phyloP scores from a whole-genome alignment of 2,113 vertebrate species.

The Litocranius walleri region DNA sequence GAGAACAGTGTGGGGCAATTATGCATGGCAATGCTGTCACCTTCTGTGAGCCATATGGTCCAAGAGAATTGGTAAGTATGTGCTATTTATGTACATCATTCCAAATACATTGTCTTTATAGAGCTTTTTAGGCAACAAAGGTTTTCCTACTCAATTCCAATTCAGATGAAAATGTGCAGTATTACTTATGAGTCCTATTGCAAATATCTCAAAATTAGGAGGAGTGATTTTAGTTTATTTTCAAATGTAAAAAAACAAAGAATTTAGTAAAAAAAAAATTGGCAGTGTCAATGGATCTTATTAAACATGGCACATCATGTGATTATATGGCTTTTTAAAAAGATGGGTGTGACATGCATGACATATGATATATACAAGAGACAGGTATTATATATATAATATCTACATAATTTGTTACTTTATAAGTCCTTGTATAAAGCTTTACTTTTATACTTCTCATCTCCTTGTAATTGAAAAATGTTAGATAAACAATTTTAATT shows the following conservation, averaged over 20 bases:
- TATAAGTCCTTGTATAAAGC: neutral
- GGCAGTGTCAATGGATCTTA: neutral
- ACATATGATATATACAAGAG: neutral
- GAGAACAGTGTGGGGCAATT: constrained; percentile 91
- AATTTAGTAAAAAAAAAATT: neutral
- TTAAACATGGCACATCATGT: neutral
- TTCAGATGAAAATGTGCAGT: neutral
- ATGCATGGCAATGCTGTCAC: constrained; percentile 92
- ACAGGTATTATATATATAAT: neutral
- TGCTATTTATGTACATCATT: neutral
- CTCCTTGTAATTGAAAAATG: neutral
- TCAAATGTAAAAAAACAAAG: constrained; percentile 24
- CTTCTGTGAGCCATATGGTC: constrained; percentile 95
- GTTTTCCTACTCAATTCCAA: neutral
- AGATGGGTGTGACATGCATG: neutral
- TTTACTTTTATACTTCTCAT: neutral
- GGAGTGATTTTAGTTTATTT: neutral
- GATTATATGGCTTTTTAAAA: neutral
- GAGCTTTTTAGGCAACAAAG: neutral
- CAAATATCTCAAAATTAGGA: neutral
- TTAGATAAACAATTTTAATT: neutral
- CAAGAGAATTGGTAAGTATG: constrained; percentile 91
- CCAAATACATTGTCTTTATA: neutral
- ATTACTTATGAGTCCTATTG: neutral
- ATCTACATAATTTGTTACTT: neutral